Base-by-base conservation (phyloP, 1,140 invertebrate genomes). In the Vanessa tameamea region DNA sequence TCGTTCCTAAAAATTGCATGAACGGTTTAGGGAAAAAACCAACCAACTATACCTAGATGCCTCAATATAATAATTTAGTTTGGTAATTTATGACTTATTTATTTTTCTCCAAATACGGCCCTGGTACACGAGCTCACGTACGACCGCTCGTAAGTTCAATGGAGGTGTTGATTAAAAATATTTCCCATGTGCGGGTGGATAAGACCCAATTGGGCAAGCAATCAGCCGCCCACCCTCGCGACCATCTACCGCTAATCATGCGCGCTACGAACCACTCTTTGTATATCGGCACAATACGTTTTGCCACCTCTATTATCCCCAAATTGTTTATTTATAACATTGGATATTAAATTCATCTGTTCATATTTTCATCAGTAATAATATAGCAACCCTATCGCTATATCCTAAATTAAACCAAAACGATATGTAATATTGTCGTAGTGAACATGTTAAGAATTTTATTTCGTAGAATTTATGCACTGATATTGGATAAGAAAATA, bases 81-180 rank as follows among this genome's bases (percentile, higher is more conserved):
- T 61, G 31, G 15, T 61, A 67, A 53, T 15, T 61, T 59, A 70
- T 78, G 63, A 68, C 75, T 75, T 79, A 77, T 72, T 72, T 68
- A 23, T 26, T 48, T 55, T 16, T 64, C 12, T 16, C 37, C 71
- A 65, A 89, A 75, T 92, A 59, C 88, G 81, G 31, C 82, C 82
- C 90, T 90, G 89, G 76, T 57, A 66, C 67, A 69, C 79, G 82
- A 87, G 89, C 89, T 91, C 91, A 91, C 91, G 91, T 92, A 92
- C 89, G 89, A 88, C 87, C 90, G 89, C 89, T 91, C 91, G 90
- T 92, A 92, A 92, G 91, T 91, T 92, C 89, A 92, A 92, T 92
- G 90, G 90, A 91, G 89, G 90, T 91, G 89, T 92, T 92, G 90
- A 92, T 92, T 92, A 92, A 92, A 92, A 92, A 92, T 92, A 92